A percentile compares a stretch with the other conserved stretches of the same genome.
These are phyloP conservation scores for Corbicula japonica DNA, from an alignment of 2,888 invertebrate genomes.

Conservation along the genomic window DNA sequence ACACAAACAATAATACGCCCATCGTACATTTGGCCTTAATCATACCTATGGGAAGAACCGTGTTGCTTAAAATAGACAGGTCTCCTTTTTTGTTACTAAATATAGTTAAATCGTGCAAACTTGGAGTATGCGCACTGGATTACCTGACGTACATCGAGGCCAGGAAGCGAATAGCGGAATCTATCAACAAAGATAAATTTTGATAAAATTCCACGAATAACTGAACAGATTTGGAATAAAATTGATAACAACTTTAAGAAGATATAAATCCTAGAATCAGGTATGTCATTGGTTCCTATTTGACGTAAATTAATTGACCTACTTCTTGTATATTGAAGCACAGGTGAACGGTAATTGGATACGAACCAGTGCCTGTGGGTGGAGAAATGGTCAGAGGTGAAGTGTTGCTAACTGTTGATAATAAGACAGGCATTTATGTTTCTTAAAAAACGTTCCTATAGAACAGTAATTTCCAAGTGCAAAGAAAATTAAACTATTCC, in stretches of 20 bases:
- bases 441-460: too few species aligned
- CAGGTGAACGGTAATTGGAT: constrained; percentile 44
- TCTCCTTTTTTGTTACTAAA: constrained; percentile 21
- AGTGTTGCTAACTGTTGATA: too few species aligned
- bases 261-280: too few species aligned
- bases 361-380: constrained; percentile 2
- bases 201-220: constrained; percentile 35
- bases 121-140: constrained; percentile 51
- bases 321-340: constrained; percentile 17
- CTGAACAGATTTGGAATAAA: neutral
- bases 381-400: too few species aligned
- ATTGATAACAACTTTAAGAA: too few species aligned
- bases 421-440: too few species aligned
- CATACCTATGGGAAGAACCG: constrained; percentile 26
- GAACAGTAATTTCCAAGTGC: too few species aligned
- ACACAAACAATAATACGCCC: too few species aligned
- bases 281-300: too few species aligned
- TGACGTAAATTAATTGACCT: too few species aligned
- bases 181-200: constrained; percentile 32
- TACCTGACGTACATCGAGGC: constrained; percentile 59
- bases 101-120: constrained; percentile 35
- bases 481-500: too few species aligned
- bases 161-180: constrained; percentile 31
- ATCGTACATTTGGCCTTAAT: too few species aligned
- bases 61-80: constrained; percentile 32